Base-by-base conservation (phyloP, 2,113 vertebrate genomes). In the Poicephalus gulielmi region DNA sequence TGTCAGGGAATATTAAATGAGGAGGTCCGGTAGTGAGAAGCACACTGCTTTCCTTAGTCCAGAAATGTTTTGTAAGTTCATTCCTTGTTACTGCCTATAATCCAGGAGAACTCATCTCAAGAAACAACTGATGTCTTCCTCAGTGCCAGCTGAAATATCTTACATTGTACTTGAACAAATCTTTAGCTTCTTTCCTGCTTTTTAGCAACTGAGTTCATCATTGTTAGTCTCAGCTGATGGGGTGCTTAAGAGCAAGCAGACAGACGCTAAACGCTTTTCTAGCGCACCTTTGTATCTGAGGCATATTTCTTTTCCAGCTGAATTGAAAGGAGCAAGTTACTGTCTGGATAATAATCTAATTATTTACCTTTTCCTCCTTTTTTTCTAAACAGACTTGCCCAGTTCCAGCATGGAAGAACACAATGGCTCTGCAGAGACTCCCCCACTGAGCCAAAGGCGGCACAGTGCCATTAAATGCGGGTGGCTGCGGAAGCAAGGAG, bases 401-500 rank as follows among this genome's bases (percentile, higher is more conserved):
- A 52, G 83, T 74, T 79, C 86, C 69, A 95, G 86, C 25, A 99
- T 99, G 99, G 99, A 99, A 37, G 99, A 99, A 62, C 98, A 97
- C 95, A 98, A 82, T 43, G 97, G 97, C 76, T 98, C 98, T 77
- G 95, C 91, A 22, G 97, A 98, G 96, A 97, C 92, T 49, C 96
- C 97, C 33, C 97, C 95, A 19, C 97, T 73, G 55, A 76, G 97
- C 57, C 98, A 94, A 47, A 97, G 94, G 53, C 97, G 90, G 85
- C 98, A 97, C 5, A 67, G 82, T 33, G 96, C 98, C 88, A 55
- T 98, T 76, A 99, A 98, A 94, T 98, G 99, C 93, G 99, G 99
- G 83, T 99, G 99, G 99, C 98, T 99, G 94, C 98, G 99, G 95
- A 99, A 99, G 98, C 99, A 99, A 96, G 99, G 99, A n/a, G 99